Percentiles rank a stretch among this genome's conserved stretches.
These are phyloP conservation scores for Yoshiicerus persimilis DNA, from an alignment of 1,140 invertebrate genomes.

Conservation along the genomic window DNA sequence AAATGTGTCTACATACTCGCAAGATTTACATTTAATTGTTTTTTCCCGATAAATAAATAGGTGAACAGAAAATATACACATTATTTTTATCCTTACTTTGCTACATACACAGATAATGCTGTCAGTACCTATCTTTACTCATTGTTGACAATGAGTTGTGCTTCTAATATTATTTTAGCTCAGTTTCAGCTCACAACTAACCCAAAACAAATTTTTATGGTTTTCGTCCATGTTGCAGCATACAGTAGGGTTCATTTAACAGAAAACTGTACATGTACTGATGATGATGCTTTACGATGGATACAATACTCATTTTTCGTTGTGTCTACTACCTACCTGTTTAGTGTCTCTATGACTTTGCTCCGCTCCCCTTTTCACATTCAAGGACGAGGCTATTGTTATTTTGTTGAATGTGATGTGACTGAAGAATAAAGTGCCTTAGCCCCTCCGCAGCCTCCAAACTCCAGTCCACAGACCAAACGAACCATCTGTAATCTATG, in stretches of 20 bases:
- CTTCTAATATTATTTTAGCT: background rate
- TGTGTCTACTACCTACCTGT: background rate
- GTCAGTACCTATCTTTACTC: no score
- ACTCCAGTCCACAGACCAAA: background rate
- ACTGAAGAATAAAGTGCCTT: slow-evolving; percentile 12
- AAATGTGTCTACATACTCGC: background rate
- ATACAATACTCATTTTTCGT: background rate
- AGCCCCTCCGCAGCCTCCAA: slow-evolving; percentile 7
- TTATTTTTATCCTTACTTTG: background rate
- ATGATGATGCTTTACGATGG: background rate
- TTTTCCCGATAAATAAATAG: background rate
- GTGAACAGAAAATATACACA: background rate
- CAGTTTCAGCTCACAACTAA: background rate
- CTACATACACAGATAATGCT: no score
- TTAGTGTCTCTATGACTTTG: background rate
- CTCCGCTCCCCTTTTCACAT: slow-evolving; percentile 4
- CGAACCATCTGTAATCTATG: background rate
- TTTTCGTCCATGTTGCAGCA: background rate
- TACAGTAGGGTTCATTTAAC: background rate
- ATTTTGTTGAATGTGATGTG: slow-evolving; percentile 3
- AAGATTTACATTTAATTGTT: no score
- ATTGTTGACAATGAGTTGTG: background rate
- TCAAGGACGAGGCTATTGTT: slow-evolving; percentile 19
- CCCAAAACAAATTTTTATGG: background rate
- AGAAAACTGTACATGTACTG: background rate